Percentiles rank a stretch among this genome's conserved stretches.
These are phyloP conservation scores for Gymnothorax reevesii DNA, from an alignment of 2,797 vertebrate genomes.

Conservation along the genomic window DNA sequence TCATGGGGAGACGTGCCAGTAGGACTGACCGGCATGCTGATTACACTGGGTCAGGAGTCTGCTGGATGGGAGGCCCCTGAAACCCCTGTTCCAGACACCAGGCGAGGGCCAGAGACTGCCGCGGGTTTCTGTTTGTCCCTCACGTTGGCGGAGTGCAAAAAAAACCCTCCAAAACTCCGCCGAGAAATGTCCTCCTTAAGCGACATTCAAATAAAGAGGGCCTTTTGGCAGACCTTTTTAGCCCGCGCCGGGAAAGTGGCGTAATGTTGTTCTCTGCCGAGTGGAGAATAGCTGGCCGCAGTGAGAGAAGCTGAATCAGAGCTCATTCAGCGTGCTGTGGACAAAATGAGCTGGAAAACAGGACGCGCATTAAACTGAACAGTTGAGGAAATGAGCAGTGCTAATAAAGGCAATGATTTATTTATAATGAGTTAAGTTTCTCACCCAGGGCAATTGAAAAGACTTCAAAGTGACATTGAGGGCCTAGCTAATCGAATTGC, in stretches of 20 bases:
- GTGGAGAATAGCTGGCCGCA: background rate
- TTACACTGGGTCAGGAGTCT: background rate
- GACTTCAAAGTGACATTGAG: background rate
- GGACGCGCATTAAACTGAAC: background rate
- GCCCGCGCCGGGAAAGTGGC: background rate
- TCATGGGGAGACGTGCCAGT: constrained; percentile 10
- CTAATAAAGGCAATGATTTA: background rate
- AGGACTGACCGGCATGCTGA: background rate
- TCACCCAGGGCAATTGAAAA: background rate
- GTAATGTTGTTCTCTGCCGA: background rate
- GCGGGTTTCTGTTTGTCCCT: constrained; percentile 37
- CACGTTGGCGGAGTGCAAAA: constrained; percentile 61
- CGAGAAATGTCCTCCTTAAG: constrained; percentile 20
- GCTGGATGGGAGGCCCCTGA: fast-evolving
- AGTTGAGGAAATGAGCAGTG: background rate
- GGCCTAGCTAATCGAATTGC: background rate
- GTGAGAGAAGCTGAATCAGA: constrained; percentile 6
- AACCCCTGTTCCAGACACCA: background rate
- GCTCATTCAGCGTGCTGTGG: constrained; percentile 4
- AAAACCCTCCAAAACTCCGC: constrained; percentile 6
- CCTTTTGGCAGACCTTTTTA: constrained; percentile 33
- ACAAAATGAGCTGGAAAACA: background rate
- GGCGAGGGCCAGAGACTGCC: constrained; percentile 30
- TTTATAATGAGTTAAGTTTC: background rate
- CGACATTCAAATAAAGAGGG: constrained; percentile 34